Base-by-base conservation (phyloP, 2,113 vertebrate genomes). In the Accipiter virgatus region DNA sequence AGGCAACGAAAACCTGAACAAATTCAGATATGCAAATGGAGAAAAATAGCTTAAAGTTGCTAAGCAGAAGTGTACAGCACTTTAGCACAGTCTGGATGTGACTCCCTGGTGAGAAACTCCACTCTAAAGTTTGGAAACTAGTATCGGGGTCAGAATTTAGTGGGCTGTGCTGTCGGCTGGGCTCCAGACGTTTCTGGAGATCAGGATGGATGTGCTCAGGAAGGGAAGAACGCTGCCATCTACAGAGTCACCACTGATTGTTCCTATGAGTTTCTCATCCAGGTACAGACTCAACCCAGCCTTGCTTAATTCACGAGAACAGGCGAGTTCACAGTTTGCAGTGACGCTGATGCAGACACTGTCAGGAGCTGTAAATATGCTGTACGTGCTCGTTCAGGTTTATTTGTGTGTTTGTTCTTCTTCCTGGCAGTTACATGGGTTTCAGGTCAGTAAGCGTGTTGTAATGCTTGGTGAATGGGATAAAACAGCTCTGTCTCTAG, bases 111-210 rank as follows among this genome's bases (percentile, higher is more conserved):
- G 61, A 42, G 47, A 42, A 81, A 68, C 40, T 36, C 38, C 26
- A 17, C 36, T 27, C 58, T 71, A 3, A n/a, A 62, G 53, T 53
- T 15, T 53, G 45, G 38, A 42, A 61, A 16, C 27, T 7, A 9
- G 1, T 6, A 8, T 2, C 2, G 0, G 34, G 29, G 34, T n/a
- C 22, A 53, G 75, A 26, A 66, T 29, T 1, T 20, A 27, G 8
- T 0, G 19, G 52, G 40, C 4, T 58, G 36, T 36, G 47, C 61
- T 67, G 47, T 17, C 1, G 0, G 40, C 43, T n/a, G 45, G 43
- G 50, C 23, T 68, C 13, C 48, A 8, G 23, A 21, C 13, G 10
- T 9, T 40, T 19, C 50, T 19, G 40, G 85, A 10, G 32, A 27
- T 5, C 38, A 29, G 50, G 38, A 21, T 5, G 48, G 80, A 21